Conservation (phyloP, 2,888 invertebrate species). For the Phytoseiulus persimilis region DNA sequence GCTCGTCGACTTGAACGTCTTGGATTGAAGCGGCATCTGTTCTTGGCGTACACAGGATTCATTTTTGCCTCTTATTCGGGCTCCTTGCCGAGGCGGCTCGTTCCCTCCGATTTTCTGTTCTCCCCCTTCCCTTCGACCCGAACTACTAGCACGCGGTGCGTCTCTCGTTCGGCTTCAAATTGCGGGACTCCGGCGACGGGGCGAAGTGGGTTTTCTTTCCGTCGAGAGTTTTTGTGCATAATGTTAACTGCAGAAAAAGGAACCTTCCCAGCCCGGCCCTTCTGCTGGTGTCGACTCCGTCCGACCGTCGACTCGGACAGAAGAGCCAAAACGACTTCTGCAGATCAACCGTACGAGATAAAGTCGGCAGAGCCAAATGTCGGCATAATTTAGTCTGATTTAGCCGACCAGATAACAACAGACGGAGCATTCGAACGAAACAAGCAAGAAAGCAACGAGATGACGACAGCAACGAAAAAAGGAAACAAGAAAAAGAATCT, state of each 20-base stretch:
- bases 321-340: not conserved
- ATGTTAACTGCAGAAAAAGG: not conserved
- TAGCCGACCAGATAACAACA: not conserved
- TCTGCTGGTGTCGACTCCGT: not conserved
- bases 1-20: not conserved
- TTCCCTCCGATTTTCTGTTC: not conserved
- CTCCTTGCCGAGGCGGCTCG: not conserved
- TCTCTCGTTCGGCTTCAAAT: not conserved
- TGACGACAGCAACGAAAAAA: not conserved
- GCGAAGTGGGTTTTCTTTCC: too few relatives aligned
- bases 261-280: not conserved
- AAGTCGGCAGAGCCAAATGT: not conserved
- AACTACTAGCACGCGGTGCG: too few relatives aligned
- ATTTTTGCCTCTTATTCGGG: not conserved
- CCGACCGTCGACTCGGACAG: not conserved
- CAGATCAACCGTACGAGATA: not conserved
- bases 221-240: not conserved
- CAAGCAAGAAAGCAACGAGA: not conserved
- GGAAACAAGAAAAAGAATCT: not conserved
- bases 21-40: not conserved
- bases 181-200: not conserved
- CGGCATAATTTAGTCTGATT: slow-evolving; percentile 5
- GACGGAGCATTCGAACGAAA: not conserved
- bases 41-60: not conserved
- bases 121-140: not conserved